Percentiles rank a stretch among this genome's conserved stretches.
Evolutionary conservation across 2,888 invertebrate genomes (phyloP).

Genomic region (Drosophila infuscata): DNA sequence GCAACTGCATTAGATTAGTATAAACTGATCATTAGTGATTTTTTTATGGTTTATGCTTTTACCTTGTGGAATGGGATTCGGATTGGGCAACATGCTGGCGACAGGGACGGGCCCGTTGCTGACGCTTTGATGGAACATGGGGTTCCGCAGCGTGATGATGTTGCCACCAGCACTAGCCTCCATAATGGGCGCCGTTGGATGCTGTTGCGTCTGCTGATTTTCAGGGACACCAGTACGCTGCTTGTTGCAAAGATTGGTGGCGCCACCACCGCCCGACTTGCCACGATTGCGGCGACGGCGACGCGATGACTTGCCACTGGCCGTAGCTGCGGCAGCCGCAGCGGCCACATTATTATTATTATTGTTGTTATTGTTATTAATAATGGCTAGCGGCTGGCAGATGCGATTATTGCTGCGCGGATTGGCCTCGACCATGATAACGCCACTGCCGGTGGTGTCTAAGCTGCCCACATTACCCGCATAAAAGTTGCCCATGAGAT

Average conservation of each 20-base stretch:
- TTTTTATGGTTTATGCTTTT: neutral
- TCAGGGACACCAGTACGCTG: constrained; percentile 34
- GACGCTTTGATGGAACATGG: constrained; percentile 87
- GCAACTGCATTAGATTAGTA: neutral
- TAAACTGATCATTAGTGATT: neutral
- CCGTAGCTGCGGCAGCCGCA: constrained; percentile 66
- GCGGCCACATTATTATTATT: constrained; percentile 56
- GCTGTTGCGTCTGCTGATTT: constrained; percentile 14
- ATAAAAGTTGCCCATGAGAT: constrained; percentile 58
- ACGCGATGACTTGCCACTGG: constrained; percentile 78
- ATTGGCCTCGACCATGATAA: constrained; percentile 85
- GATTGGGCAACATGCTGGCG: constrained; percentile 59
- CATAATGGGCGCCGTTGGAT: constrained; percentile 41
- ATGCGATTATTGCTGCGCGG: constrained; percentile 58
- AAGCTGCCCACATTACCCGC: constrained; percentile 64
- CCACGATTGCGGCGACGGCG: constrained; percentile 82
- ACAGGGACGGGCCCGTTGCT: constrained; percentile 53
- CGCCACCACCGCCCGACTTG: constrained; percentile 61
- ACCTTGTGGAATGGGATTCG: constrained; percentile 74
- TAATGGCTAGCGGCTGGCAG: constrained; percentile 40
- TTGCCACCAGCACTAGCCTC: constrained; percentile 82
- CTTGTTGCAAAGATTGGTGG: constrained; percentile 39
- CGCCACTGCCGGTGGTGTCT: constrained; percentile 74
- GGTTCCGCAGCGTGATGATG: constrained; percentile 92
- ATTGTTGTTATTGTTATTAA: constrained; percentile 16